These are phyloP conservation scores for Drosophila borborema DNA, from an alignment of 2,888 invertebrate genomes.

Conservation along the genomic window DNA sequence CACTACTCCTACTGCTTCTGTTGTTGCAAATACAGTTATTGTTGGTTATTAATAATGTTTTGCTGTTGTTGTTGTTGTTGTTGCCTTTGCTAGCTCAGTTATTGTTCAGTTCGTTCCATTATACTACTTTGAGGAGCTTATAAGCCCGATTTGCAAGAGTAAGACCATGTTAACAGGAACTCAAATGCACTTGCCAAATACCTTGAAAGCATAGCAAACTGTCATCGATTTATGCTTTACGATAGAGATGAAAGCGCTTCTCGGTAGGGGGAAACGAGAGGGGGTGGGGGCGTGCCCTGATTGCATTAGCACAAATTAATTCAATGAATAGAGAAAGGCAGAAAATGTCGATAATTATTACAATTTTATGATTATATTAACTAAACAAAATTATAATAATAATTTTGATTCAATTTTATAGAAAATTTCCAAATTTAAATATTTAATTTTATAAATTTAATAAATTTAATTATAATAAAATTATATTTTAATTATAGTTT, in stretches of 20 bases:
- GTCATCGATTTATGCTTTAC: slow-evolving; percentile 1
- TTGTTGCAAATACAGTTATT: slow-evolving; percentile 15
- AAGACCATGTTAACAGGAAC: slow-evolving; percentile 4
- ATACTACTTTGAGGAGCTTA: neutral
- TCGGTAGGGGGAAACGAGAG: too few relatives aligned
- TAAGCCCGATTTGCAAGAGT: slow-evolving; percentile 6
- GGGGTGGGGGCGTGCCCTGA: too few relatives aligned
- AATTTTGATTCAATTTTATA: too few relatives aligned
- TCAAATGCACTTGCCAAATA: slow-evolving; percentile 3
- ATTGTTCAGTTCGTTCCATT: neutral
- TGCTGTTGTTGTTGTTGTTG: neutral
- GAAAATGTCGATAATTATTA: too few relatives aligned
- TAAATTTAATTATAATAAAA: too few relatives aligned
- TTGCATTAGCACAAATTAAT: too few relatives aligned
- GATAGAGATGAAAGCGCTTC: neutral
- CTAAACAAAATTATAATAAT: too few relatives aligned
- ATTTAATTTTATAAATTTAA: too few relatives aligned
- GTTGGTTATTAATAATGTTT: slow-evolving; percentile 1
- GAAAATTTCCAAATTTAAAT: too few relatives aligned
- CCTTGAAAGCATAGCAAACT: neutral
- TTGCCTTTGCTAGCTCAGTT: neutral
- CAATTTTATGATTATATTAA: too few relatives aligned
- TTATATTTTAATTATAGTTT: too few relatives aligned
- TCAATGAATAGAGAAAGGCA: too few relatives aligned
- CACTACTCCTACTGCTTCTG: neutral